Base-by-base conservation (phyloP, 1,140 invertebrate species). In the Anoplophora glabripennis region DNA sequence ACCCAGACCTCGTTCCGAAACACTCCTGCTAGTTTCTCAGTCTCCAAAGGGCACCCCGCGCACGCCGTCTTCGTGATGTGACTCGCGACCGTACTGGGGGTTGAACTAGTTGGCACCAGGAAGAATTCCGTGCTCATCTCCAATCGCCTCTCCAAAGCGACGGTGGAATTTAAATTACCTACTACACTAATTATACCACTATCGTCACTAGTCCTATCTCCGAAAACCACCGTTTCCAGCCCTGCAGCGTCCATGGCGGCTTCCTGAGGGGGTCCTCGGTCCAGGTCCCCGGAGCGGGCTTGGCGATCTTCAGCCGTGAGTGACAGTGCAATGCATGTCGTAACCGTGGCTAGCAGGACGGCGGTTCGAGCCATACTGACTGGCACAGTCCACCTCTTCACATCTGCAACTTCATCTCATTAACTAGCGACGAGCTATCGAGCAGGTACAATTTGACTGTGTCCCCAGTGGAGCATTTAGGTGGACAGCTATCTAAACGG, bases 1-100 rank as follows among this genome's bases (percentile, higher is more conserved):
- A 92, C 90, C 93, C 93, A 95, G 1, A 87, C 82, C 70, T 92
- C 88, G 59, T 84, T 79, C 53, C 88, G 77, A 35, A 91, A 80
- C 10, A 83, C 72, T 9, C 75, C 72, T 57, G 73, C 55, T 63
- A 71, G 58, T 66, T 53, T 64, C 61, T 38, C 57, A 61, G 42
- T 56, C 48, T 59, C 61, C 60, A 34, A 57, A 68, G 67, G 57
- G 44, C 61, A 60, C 37, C 65, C 61, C 4, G 53, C 46, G 48
- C 59, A 65, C 36, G 55, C 59, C n/a, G 36, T 75, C 65, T 46
- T 64, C 53, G 45, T 68, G 41, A 40, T 63, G 12, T 72, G 67
- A 4, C 71, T 72, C 11, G 64, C 56, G 21, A 72, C 68, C 1
- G 76, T 69, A 15, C 68, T 58, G 4, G 72, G 74, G 38, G 68